Evolutionary conservation across 2,797 vertebrate genomes (phyloP).

Genomic region (Parauchenoglanis punctatus): DNA sequence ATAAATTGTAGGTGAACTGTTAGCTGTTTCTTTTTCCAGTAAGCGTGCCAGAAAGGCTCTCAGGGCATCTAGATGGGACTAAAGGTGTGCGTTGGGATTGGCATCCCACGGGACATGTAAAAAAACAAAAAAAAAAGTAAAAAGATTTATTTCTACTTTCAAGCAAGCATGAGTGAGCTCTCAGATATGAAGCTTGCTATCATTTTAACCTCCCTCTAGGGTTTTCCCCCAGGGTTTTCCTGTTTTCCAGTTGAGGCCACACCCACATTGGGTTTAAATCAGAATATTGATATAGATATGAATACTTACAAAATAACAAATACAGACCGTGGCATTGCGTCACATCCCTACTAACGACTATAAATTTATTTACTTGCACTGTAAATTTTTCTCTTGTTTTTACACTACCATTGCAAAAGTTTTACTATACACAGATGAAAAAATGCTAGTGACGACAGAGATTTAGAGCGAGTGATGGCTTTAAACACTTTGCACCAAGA

Average conservation of each 20-base stretch:
- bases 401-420: neutral
- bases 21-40: too few relatives aligned
- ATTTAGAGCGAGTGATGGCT: neutral
- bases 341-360: neutral
- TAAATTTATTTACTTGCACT: neutral
- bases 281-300: neutral
- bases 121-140: neutral
- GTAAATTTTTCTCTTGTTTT: neutral
- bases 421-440: too few relatives aligned
- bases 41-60: too few relatives aligned
- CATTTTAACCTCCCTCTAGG: neutral
- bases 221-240: neutral
- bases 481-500: neutral
- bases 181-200: neutral
- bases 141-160: neutral
- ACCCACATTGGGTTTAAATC: neutral
- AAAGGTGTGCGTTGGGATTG: neutral
- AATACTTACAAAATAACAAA: neutral
- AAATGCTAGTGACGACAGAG: neutral
- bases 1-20: too few relatives aligned
- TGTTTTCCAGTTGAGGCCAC: neutral
- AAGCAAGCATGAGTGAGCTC: neutral
- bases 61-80: neutral
- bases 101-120: neutral
- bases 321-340: neutral